phyloP scores from a whole-genome alignment of 2,113 vertebrate species.

The Microtus ochrogaster region DNA sequence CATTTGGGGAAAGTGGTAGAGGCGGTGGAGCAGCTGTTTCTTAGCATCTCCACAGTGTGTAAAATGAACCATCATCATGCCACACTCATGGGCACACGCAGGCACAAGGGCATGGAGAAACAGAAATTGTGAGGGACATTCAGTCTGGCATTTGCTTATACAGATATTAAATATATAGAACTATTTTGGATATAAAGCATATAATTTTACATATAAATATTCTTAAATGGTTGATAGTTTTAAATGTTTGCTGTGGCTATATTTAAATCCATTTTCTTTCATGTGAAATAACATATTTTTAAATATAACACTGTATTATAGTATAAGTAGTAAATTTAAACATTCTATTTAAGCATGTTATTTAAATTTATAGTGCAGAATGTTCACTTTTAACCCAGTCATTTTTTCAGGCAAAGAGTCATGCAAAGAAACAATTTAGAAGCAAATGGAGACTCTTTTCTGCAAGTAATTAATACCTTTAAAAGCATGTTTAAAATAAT shows the following conservation, averaged over 20 bases:
- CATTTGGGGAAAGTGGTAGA: neutral
- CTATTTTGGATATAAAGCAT: constrained; percentile 10
- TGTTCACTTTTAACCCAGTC: constrained; percentile 66
- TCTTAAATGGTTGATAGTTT: neutral
- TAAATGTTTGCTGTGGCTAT: neutral
- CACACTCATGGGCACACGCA: neutral
- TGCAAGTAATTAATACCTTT: constrained; percentile 80
- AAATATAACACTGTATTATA: constrained; percentile 7
- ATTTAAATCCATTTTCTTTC: neutral
- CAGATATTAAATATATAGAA: neutral
- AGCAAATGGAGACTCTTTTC: constrained; percentile 76
- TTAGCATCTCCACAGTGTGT: neutral
- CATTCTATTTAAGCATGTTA: constrained; percentile 31
- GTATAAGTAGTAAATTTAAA: neutral
- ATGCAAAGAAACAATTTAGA: constrained; percentile 75
- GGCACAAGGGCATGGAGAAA: neutral
- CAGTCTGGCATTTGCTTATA: neutral
- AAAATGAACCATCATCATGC: neutral
- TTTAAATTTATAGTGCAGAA: constrained; percentile 63
- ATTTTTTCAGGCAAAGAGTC: constrained; percentile 71
- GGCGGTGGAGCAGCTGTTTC: neutral
- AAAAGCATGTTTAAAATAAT: constrained; percentile 81
- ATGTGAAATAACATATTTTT: constrained; percentile 44
- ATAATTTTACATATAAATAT: constrained; percentile 41
- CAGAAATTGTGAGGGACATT: neutral